Evolutionary conservation across 2,113 vertebrate species (phyloP), one percentile per base, ranked within the genome.

Genomic region (Poeciliopsis prolifica): DNA sequence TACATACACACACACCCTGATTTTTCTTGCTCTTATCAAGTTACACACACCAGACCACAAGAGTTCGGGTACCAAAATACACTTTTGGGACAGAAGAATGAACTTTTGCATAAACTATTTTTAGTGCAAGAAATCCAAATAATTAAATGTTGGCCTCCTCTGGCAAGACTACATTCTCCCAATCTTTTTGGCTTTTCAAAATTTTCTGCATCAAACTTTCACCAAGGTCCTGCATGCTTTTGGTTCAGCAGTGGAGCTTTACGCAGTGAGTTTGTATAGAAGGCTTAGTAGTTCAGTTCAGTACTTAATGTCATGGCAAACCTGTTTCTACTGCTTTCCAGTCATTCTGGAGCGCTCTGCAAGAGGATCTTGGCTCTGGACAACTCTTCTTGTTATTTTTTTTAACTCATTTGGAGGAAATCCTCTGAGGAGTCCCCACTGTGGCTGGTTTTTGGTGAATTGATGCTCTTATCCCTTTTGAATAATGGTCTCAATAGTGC

Each of bases 21-120:
- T 66, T 78, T 84, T 68, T 78, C 77, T 89, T 3, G 1, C 87
- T 88, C 80, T 89, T 83, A 86, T 89, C 76, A 70, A 89, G 85
- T 83, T 83, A 75, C 76, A 86, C 81, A 78, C 61, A 89, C 30
- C 70, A 90, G 77, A 83, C 81, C 80, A 84, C 80, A 82, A 86
- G 88, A 58, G 51, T 10, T 58, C 0, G 9, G 9, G 9, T 24
- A 65, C 61, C 22, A 70, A 79, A 58, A 30, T 77, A 65, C 31
- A 60, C 40, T 29, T 29, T 29, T 29, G 29, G 29, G 29, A 29
- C 29, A 29, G 29, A 29, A 29, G 48, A 54, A 22, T 22, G 24
- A 22, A 24, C 48, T 54, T 54, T 22, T 19, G 9, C 19, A 9
- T 22, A 7, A 22, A 54, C 13, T 7, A 24, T 9, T 54, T 54